Evolutionary conservation across 2,113 vertebrate genomes (phyloP).

Genomic region (Hypomesus transpacificus): DNA sequence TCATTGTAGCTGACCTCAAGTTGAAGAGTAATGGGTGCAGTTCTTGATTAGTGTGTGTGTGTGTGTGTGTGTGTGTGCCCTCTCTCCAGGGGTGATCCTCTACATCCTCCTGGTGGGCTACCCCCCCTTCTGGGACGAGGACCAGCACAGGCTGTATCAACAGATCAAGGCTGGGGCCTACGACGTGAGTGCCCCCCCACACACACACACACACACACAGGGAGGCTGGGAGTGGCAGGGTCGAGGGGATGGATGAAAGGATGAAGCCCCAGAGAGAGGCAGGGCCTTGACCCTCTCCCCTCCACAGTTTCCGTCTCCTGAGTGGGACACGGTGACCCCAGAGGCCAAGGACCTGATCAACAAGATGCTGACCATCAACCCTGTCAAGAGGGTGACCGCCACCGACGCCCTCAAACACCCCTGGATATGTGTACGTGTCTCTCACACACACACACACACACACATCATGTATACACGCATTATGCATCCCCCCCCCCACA

Average conservation of each 20-base stretch:
- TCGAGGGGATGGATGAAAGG: neutral
- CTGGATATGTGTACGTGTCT: constrained; percentile 90
- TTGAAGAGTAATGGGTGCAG: too few relatives aligned
- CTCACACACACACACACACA: constrained; percentile 17
- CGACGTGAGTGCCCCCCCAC: constrained; percentile 50
- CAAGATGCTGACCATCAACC: constrained; percentile 98
- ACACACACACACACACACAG: neutral
- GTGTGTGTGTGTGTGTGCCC: constrained; percentile 2
- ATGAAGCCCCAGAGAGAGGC: neutral
- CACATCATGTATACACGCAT: constrained; percentile 3
- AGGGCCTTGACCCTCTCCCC: neutral
- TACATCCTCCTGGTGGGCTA: constrained; percentile 71
- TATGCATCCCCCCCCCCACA: neutral
- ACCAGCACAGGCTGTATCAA: constrained; percentile 69
- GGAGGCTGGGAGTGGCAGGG: neutral
- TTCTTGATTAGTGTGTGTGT: neutral
- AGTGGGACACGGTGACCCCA: constrained; percentile 97
- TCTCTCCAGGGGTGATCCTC: constrained; percentile 61
- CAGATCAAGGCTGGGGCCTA: constrained; percentile 72
- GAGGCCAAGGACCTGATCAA: constrained; percentile 99
- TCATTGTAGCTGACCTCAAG: too few relatives aligned
- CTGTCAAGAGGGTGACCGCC: constrained; percentile 90
- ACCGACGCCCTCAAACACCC: constrained; percentile 93
- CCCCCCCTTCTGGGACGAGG: constrained; percentile 71
- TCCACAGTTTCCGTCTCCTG: constrained; percentile 92